Percentiles rank a stretch among this genome's conserved stretches.
These are phyloP conservation scores for Mastacembelus armatus DNA, from an alignment of 2,797 vertebrate genomes.

Conservation along the genomic window DNA sequence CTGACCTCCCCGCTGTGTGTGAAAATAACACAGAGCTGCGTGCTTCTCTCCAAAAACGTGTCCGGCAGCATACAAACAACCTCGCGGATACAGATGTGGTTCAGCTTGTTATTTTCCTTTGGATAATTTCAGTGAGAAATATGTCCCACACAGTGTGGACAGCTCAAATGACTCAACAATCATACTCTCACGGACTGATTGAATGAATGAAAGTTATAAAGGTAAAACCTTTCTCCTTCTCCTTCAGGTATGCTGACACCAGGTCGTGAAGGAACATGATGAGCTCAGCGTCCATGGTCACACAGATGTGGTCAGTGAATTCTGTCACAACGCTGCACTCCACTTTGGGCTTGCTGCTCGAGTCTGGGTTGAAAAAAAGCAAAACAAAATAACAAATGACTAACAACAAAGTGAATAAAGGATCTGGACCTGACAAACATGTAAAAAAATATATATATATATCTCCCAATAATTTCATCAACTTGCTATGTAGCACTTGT, in stretches of 20 bases:
- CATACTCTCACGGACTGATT: background rate
- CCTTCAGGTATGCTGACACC: constrained; percentile 98
- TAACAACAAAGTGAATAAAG: too few species aligned
- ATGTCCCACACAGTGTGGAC: background rate
- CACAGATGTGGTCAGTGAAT: constrained; percentile 99
- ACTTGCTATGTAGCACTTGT: too few species aligned
- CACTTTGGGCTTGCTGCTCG: constrained; percentile 93
- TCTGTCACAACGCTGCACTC: constrained; percentile 99
- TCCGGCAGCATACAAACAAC: constrained; percentile 28
- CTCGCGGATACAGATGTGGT: constrained; percentile 16
- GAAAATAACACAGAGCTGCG: constrained; percentile 57
- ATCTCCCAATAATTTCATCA: too few species aligned
- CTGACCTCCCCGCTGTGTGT: constrained; percentile 54
- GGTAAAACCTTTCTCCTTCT: constrained; percentile 96
- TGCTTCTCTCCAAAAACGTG: constrained; percentile 12
- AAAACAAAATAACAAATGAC: background rate
- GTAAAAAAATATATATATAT: too few species aligned
- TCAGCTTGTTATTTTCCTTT: background rate
- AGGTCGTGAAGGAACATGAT: constrained; percentile 99
- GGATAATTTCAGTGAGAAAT: background rate
- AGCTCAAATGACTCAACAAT: background rate
- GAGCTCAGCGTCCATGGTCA: constrained; percentile 98
- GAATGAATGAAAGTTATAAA: background rate
- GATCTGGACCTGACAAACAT: background rate
- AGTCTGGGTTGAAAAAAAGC: constrained; percentile 65